Evolutionary conservation across 1,140 invertebrate genomes (phyloP).

Genomic region (Ganaspis sp.): DNA sequence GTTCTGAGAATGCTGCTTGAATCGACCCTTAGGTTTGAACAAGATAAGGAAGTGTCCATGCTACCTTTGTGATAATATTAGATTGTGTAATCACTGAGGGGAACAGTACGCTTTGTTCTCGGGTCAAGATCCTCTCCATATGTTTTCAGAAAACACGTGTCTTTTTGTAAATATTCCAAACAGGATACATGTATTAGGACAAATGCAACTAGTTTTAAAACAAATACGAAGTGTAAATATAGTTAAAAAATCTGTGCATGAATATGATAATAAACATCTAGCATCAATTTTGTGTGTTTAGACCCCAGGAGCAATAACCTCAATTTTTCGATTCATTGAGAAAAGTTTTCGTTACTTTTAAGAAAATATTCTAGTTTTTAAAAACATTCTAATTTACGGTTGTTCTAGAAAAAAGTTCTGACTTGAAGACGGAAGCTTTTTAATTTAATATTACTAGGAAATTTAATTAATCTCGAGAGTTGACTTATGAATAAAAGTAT

Average conservation of each 20-base stretch:
- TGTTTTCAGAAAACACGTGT: background rate
- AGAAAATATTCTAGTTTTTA: too few species aligned
- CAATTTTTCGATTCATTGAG: too few species aligned
- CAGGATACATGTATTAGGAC: background rate
- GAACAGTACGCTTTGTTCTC: background rate
- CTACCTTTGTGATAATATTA: background rate
- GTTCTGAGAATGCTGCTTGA: background rate
- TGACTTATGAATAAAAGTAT: background rate
- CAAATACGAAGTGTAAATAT: too few species aligned
- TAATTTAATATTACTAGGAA: background rate
- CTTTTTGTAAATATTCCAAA: background rate
- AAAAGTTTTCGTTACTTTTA: too few species aligned
- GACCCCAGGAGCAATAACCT: too few species aligned
- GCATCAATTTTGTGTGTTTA: too few species aligned
- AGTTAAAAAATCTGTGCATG: too few species aligned
- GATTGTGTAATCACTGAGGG: constrained; percentile 9
- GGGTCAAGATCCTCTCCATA: background rate
- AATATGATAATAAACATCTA: too few species aligned
- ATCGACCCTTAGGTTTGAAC: constrained; percentile 21
- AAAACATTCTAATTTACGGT: too few species aligned
- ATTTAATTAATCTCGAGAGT: background rate
- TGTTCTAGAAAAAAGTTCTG: too few species aligned
- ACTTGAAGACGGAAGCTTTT: too few species aligned
- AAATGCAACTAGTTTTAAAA: background rate
- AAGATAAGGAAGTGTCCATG: constrained; percentile 15